phyloP scores from a whole-genome alignment of 2,113 vertebrate species.

The Burhinus oedicnemus region DNA sequence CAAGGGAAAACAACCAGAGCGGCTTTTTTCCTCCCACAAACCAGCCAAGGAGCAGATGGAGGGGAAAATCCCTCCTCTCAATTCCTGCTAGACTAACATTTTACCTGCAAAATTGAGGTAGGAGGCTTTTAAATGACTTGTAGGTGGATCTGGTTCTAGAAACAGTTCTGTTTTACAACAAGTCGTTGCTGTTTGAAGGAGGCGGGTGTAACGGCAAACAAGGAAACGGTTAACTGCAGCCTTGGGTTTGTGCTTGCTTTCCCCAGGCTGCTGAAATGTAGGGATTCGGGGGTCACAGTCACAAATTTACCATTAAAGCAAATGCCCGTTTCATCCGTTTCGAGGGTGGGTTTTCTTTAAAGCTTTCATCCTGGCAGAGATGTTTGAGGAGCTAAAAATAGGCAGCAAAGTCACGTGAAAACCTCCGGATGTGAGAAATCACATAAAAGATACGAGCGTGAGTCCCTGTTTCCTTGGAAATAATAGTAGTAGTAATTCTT shows the following conservation, averaged over 20 bases:
- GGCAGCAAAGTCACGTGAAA: conserved; percentile 67
- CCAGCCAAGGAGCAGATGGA: neutral
- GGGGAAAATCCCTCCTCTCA: neutral
- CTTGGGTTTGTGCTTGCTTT: neutral
- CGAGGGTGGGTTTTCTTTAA: conserved; percentile 58
- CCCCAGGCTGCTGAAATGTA: neutral
- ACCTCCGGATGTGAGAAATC: conserved; percentile 69
- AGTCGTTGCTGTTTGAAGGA: conserved; percentile 24
- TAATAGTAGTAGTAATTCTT: conserved; percentile 73
- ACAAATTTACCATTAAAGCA: conserved; percentile 10
- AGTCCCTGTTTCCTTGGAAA: conserved; percentile 75
- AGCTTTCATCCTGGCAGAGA: conserved; percentile 56
- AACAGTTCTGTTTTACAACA: conserved; percentile 49
- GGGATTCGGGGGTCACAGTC: neutral
- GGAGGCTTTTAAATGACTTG: conserved; percentile 39
- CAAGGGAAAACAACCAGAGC: neutral
- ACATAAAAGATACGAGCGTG: conserved; percentile 62
- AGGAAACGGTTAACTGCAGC: conserved; percentile 19
- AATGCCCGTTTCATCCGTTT: conserved; percentile 24
- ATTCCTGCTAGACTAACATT: conserved; percentile 40
- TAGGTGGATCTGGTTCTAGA: conserved; percentile 58
- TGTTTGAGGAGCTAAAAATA: conserved; percentile 75
- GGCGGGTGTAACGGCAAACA: conserved; percentile 10
- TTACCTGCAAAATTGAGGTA: conserved; percentile 29
- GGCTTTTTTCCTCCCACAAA: neutral